phyloP scores from a whole-genome alignment of 1,140 invertebrate genomes.

The Bombus waltoni region DNA sequence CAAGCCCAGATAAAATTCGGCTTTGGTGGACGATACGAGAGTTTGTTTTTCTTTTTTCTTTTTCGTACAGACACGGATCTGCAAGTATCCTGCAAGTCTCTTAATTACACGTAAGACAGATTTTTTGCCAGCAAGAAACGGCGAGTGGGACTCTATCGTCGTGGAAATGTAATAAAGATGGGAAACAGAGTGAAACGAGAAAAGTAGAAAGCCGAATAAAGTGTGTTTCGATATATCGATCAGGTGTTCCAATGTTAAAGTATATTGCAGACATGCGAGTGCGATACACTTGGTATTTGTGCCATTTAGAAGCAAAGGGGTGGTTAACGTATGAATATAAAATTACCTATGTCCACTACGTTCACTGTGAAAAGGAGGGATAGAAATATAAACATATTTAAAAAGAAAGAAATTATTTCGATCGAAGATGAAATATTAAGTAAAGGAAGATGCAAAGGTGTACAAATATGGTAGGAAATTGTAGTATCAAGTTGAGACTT shows the following conservation, averaged over 20 bases:
- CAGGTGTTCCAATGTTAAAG: not conserved
- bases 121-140: no score
- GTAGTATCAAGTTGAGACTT: not conserved
- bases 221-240: constrained; percentile 1
- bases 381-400: not conserved
- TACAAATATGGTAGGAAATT: not conserved
- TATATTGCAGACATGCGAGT: not conserved
- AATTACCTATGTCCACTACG: not conserved
- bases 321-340: not conserved
- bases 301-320: no score
- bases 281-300: not conserved
- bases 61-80: not conserved
- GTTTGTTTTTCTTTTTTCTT: not conserved
- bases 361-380: no score
- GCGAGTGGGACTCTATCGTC: not conserved
- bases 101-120: no score
- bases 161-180: not conserved
- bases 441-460: not conserved
- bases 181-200: not conserved
- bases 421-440: not conserved
- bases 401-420: not conserved
- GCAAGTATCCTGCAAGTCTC: no score
- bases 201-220: not conserved
- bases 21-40: not conserved
- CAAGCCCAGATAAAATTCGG: not conserved